These are phyloP conservation scores for Ophiothrix spiculata DNA, from an alignment of 35 echinoderm and acorn worm genomes.

Conservation along the genomic window DNA sequence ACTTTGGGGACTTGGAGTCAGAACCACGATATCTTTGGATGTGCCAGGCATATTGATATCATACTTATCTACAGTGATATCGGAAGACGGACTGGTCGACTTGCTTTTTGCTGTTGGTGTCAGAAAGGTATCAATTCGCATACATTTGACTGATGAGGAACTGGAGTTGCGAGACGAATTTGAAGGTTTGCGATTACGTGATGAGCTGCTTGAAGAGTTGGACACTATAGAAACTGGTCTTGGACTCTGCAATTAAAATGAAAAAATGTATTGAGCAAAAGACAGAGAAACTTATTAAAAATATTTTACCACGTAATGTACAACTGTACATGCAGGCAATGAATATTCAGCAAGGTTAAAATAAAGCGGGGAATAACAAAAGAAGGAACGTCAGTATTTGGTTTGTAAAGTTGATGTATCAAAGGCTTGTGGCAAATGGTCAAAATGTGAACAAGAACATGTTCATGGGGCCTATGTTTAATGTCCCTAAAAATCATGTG, in stretches of 20 bases:
- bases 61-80: not conserved
- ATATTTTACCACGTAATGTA: not conserved
- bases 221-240: not conserved
- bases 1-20: not conserved
- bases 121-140: conserved; percentile 48
- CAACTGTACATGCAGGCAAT: not conserved
- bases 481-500: no score
- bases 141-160: conserved; percentile 48
- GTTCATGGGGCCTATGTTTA: no score
- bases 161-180: conserved; percentile 39
- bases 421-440: no score
- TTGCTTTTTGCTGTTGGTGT: conserved; percentile 14
- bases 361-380: no score
- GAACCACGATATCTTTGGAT: not conserved
- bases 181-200: not conserved
- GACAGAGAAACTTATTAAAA: not conserved
- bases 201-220: conserved; percentile 8
- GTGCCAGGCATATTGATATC: not conserved
- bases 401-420: no score
- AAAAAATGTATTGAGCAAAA: not conserved
- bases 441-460: no score
- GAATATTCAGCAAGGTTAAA: not conserved
- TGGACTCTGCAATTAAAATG: conserved; percentile 7
- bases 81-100: not conserved
- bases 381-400: no score